Evolutionary conservation across 1,140 invertebrate genomes (phyloP), one percentile per base, ranked within the genome.

Genomic region (Hylaeus volcanicus): DNA sequence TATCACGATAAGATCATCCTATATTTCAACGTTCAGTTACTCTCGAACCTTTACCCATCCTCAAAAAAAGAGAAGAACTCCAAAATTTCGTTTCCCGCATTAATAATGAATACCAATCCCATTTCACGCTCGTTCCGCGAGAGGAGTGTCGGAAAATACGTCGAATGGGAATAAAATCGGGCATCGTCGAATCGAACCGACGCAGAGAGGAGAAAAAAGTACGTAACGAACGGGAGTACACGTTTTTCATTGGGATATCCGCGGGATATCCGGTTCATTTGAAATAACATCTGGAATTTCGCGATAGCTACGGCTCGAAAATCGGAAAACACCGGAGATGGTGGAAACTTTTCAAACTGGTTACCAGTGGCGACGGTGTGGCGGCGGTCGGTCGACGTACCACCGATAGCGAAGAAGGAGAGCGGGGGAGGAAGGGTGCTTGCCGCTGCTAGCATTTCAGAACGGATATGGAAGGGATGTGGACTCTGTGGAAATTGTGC

Each of bases 401-500:
- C 58, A 86, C 68, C 53, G 79, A 73, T 68, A 60, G 81, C 58
- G 80, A 64, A 81, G 85, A 81, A 77, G 77, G 41, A 45, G 41
- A 72, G 55, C 70, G 43, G 39, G 48, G 41, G 8, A 56, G 65
- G 61, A 39, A 37, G 53, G 56, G 66, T 74, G 65, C 48, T 61
- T 63, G 79, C 72, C 74, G 66, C 71, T 74, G 81, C 76, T 61
- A 79, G 84, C 85, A 75, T 86, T 86, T 86, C 81, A 86, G 84
- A 79, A 66, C 77, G 77, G 77, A 79, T 66, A 70, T 79, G 76
- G 76, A 86, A 86, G 80, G 84, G 85, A 86, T 86, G 84, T 86
- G 85, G 85, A 85, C 84, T 87, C 81, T 83, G 87, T 83, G 87
- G 87, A 88, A 87, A 87, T 85, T 86, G 84, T 87, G 81, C 77